Evolutionary conservation across 2,113 vertebrate species (phyloP).

Genomic region (Coturnix japonica): DNA sequence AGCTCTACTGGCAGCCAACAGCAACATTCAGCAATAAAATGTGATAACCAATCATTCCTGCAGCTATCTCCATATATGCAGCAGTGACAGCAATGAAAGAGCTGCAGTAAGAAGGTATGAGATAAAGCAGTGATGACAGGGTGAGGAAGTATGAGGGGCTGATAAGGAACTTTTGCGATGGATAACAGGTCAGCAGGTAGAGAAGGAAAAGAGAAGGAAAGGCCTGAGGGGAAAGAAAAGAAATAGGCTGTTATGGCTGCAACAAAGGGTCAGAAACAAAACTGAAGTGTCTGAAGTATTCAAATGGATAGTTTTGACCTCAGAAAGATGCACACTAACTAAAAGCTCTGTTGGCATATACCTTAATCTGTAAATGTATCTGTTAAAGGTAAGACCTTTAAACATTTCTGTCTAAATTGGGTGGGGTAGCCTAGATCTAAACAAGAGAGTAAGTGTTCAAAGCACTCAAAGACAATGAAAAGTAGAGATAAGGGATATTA

Average conservation of each 20-base stretch:
- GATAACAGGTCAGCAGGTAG: neutral
- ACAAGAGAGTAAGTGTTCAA: neutral
- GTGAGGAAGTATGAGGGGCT: neutral
- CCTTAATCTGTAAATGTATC: neutral
- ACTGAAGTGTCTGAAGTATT: neutral
- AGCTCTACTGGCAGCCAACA: neutral
- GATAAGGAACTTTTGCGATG: neutral
- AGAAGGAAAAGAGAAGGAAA: neutral
- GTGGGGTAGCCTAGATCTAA: neutral
- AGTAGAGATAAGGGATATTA: too few species aligned
- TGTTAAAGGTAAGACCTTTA: neutral
- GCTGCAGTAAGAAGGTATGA: neutral
- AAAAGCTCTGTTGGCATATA: neutral
- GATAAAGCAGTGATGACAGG: neutral
- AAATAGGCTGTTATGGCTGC: too few species aligned
- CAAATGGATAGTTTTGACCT: neutral
- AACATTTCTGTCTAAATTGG: neutral
- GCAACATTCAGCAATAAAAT: neutral
- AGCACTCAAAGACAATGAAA: neutral
- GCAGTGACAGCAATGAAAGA: neutral
- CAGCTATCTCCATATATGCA: neutral
- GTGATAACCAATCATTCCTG: neutral
- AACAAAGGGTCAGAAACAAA: neutral
- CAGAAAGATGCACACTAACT: neutral
- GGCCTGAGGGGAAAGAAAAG: neutral